phyloP scores from a whole-genome alignment of 53 echinoderm and acorn worm genomes.

The Mesocentrotus franciscanus region DNA sequence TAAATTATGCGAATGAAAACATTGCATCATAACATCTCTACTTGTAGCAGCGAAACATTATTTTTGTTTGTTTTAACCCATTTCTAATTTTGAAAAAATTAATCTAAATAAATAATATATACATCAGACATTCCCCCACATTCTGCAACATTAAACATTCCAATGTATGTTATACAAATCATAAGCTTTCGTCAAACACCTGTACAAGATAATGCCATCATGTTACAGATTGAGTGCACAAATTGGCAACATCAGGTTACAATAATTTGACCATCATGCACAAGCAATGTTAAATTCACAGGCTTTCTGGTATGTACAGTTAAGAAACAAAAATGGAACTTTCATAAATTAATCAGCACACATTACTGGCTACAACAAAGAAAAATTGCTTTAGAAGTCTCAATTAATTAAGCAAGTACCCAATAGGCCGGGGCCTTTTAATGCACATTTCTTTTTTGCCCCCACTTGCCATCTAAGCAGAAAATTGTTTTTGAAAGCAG shows the following conservation, averaged over 20 bases:
- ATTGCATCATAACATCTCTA: background rate
- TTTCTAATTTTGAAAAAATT: background rate
- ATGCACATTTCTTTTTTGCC: no score
- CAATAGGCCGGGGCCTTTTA: no score
- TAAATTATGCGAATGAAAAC: background rate
- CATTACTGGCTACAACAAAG: background rate
- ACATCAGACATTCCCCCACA: background rate
- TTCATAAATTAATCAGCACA: background rate
- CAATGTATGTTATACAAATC: background rate
- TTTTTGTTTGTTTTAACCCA: background rate
- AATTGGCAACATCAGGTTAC: background rate
- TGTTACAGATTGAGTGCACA: background rate
- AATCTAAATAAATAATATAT: background rate
- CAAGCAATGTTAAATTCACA: constrained; percentile 37
- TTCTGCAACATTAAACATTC: background rate
- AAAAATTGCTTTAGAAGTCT: background rate
- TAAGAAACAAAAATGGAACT: background rate
- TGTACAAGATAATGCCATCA: background rate
- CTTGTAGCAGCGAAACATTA: background rate
- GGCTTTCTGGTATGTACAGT: background rate
- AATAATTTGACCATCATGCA: constrained; percentile 15
- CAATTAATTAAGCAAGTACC: no score
- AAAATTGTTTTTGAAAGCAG: no score
- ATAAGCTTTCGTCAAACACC: no score
- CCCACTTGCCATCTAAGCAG: no score